Percentiles rank a stretch among this genome's conserved stretches.
These are phyloP conservation scores for Caracal caracal DNA, from an alignment of 2,113 vertebrate genomes.

Conservation along the genomic window DNA sequence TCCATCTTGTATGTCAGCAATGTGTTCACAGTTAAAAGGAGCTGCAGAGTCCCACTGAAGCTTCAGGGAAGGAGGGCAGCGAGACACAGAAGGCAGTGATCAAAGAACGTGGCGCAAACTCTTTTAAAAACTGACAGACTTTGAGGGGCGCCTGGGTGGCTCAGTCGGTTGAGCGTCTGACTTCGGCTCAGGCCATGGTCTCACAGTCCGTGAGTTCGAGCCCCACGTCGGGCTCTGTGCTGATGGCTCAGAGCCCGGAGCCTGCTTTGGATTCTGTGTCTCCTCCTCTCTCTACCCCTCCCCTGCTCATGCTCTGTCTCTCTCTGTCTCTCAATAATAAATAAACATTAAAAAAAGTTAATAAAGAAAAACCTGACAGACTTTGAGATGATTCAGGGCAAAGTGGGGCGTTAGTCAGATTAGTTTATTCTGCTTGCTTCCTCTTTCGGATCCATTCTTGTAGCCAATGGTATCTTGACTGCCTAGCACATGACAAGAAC, in stretches of 20 bases:
- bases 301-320: too few relatives aligned
- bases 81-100: not conserved
- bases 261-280: too few relatives aligned
- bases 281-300: too few relatives aligned
- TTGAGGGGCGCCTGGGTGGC: not conserved
- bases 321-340: too few relatives aligned
- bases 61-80: not conserved
- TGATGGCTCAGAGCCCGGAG: too few relatives aligned
- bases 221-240: too few relatives aligned
- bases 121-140: not conserved
- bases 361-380: not conserved
- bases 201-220: too few relatives aligned
- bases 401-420: not conserved
- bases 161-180: too few relatives aligned
- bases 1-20: not conserved
- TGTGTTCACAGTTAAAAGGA: not conserved
- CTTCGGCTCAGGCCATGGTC: too few relatives aligned
- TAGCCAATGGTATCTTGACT: not conserved
- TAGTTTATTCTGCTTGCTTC: not conserved
- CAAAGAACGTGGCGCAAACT: not conserved
- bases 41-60: not conserved
- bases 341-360: too few relatives aligned
- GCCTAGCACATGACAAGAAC: not conserved
- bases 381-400: not conserved
- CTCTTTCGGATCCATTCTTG: not conserved